Percentiles rank a stretch among this genome's conserved stretches.
phyloP scores from a whole-genome alignment of 2,797 vertebrate genomes.

The Premnoplex brunnescens region DNA sequence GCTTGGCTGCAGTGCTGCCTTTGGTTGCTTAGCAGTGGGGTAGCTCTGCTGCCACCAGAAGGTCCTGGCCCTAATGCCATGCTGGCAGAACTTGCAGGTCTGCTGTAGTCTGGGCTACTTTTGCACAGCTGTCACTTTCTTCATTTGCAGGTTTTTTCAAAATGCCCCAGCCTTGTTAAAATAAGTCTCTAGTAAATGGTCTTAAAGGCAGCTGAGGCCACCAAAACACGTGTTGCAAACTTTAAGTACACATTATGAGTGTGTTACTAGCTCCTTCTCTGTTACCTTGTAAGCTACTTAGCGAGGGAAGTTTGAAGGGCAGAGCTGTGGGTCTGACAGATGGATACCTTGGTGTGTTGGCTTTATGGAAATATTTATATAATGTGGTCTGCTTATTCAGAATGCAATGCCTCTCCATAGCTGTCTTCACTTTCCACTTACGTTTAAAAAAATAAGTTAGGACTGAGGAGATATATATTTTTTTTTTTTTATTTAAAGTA shows the following conservation, averaged over 20 bases:
- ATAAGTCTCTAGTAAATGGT: neutral
- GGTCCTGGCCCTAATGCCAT: neutral
- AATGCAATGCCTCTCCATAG: neutral
- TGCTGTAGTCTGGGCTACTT: neutral
- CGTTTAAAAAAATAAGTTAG: neutral
- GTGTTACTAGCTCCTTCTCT: neutral
- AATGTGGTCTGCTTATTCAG: neutral
- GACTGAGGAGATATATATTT: neutral
- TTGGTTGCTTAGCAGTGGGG: accelerated
- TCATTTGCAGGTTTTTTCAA: neutral
- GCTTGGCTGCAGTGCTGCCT: accelerated
- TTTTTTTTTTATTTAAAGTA: too few species aligned
- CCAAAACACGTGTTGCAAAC: neutral
- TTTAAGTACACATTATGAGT: neutral
- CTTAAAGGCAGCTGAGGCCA: neutral
- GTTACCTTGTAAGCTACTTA: neutral
- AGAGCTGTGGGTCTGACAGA: neutral
- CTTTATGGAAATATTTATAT: neutral
- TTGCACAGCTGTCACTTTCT: neutral
- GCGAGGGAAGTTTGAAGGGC: neutral
- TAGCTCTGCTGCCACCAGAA: neutral
- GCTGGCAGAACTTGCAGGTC: neutral
- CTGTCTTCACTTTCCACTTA: neutral
- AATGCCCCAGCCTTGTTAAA: neutral
- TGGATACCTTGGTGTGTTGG: neutral